phyloP scores from a whole-genome alignment of 2,888 invertebrate genomes.

The Pristionchus arcanus region DNA sequence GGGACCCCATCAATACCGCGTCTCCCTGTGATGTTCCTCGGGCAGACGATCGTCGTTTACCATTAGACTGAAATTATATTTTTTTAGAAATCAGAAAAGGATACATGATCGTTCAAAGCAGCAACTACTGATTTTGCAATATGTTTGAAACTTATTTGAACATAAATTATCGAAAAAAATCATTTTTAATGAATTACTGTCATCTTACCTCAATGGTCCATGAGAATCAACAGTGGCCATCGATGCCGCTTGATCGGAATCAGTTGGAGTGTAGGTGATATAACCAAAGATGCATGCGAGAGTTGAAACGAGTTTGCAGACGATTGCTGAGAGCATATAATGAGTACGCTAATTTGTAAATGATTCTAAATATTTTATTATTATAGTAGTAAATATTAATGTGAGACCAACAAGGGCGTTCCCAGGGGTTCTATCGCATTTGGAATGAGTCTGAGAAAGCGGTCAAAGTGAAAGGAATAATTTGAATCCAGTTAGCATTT shows the following conservation, averaged over 20 bases:
- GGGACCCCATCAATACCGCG: constrained; percentile 33
- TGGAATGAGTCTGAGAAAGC: too few relatives aligned
- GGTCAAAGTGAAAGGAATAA: too few relatives aligned
- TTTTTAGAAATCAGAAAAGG: neutral
- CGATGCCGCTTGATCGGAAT: constrained; percentile 9
- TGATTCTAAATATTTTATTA: too few relatives aligned
- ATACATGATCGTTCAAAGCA: too few relatives aligned
- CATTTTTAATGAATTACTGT: neutral
- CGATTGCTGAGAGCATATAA: constrained; percentile 71
- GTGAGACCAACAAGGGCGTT: too few relatives aligned
- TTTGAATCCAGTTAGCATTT: too few relatives aligned
- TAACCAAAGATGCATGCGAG: constrained; percentile 77
- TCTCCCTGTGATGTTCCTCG: constrained; percentile 35
- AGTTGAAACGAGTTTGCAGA: constrained; percentile 77
- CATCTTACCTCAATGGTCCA: constrained; percentile 75
- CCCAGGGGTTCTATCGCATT: too few relatives aligned
- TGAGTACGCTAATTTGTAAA: neutral
- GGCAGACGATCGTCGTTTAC: constrained; percentile 49
- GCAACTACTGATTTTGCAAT: neutral
- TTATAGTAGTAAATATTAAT: too few relatives aligned
- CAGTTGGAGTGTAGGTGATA: constrained; percentile 71
- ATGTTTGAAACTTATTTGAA: neutral
- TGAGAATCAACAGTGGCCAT: constrained; percentile 68
- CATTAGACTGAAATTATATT: constrained; percentile 38
- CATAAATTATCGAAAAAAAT: too few relatives aligned